A percentile compares a stretch with the other conserved stretches of the same genome.
phyloP scores from a whole-genome alignment of 2,113 vertebrate species.

The Chaenocephalus aceratus region DNA sequence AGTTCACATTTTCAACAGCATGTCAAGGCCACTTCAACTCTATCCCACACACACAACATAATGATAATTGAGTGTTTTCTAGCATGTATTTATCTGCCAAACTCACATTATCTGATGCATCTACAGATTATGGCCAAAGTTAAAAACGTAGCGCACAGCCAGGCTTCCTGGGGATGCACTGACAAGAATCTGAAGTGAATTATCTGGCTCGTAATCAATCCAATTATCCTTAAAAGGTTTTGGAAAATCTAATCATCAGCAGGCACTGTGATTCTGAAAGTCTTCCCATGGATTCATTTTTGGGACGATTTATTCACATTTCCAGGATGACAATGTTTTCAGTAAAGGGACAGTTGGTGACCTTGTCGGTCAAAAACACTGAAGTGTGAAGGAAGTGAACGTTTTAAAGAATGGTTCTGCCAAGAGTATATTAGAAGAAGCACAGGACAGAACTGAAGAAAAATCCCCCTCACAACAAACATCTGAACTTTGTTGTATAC shows the following conservation, averaged over 20 bases:
- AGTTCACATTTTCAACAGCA: neutral
- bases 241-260: slow-evolving; percentile 42
- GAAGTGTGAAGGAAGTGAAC: neutral
- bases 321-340: slow-evolving; percentile 22
- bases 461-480: neutral
- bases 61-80: neutral
- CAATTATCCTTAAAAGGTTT: slow-evolving; percentile 62
- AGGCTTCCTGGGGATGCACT: slow-evolving; percentile 1
- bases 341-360: slow-evolving; percentile 21
- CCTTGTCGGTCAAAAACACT: neutral
- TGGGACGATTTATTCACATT: slow-evolving; percentile 16
- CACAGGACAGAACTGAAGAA: neutral
- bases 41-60: neutral
- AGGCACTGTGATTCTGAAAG: slow-evolving; percentile 21
- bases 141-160: neutral
- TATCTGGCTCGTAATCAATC: slow-evolving; percentile 50
- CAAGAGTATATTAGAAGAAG: neutral
- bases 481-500: neutral
- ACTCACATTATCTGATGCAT: slow-evolving; percentile 5
- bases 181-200: neutral
- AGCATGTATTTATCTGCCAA: neutral
- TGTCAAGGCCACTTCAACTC: slow-evolving; percentile 4
- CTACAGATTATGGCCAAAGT: neutral
- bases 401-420: neutral
- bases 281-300: slow-evolving; percentile 43